Evolutionary conservation across 2,797 vertebrate genomes (phyloP).

Genomic region (Acanthurus tractus): DNA sequence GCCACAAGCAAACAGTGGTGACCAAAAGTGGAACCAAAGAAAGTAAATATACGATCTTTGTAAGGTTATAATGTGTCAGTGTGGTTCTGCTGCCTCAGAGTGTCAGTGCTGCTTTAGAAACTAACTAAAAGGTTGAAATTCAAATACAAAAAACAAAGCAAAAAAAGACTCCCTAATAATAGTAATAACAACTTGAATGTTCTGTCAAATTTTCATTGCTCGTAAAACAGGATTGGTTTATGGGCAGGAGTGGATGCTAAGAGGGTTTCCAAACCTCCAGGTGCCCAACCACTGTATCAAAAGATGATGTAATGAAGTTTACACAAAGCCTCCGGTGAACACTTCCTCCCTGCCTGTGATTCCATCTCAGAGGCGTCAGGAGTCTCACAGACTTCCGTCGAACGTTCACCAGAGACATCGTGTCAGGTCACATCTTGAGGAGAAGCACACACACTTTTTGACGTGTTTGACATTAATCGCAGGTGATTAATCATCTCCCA

Average conservation of each 20-base stretch:
- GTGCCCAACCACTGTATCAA: not conserved
- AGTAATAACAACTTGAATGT: too few species aligned
- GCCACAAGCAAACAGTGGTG: too few species aligned
- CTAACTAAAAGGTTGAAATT: too few species aligned
- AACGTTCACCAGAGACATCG: constrained; percentile 64
- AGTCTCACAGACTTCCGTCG: constrained; percentile 39
- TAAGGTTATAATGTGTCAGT: too few species aligned
- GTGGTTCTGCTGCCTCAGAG: too few species aligned
- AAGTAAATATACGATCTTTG: too few species aligned
- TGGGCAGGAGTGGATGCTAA: not conserved
- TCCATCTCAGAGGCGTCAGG: constrained; percentile 35
- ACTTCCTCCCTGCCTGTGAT: constrained; percentile 7
- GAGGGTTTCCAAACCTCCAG: not conserved
- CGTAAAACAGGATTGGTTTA: not conserved
- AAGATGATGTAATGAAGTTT: not conserved
- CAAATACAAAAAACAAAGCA: too few species aligned
- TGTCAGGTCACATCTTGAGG: constrained; percentile 66
- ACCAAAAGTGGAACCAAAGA: too few species aligned
- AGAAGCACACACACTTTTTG: constrained; percentile 61
- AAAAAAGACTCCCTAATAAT: too few species aligned
- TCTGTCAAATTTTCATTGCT: too few species aligned
- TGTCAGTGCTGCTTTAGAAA: too few species aligned
- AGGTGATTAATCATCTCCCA: constrained; percentile 67
- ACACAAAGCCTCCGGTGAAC: constrained; percentile 3
- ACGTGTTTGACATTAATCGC: constrained; percentile 69